Percentiles rank a stretch among this genome's conserved stretches.
Conservation (phyloP, 2,797 vertebrate species). For the Pteropus rufus region DNA sequence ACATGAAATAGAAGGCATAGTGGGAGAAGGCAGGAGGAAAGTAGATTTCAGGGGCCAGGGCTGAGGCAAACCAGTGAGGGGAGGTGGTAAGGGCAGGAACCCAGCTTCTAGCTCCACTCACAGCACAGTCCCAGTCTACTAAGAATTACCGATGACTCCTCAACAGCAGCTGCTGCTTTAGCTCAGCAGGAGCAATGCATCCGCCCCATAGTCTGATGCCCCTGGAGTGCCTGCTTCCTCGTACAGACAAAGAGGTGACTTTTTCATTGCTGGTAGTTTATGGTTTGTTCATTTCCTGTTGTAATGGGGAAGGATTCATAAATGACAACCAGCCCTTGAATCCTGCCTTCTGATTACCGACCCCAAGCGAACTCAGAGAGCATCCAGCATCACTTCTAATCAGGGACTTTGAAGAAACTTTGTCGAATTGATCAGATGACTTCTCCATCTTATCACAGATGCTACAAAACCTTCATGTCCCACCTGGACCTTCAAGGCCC, state of each 20-base stretch:
- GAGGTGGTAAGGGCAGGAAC: fast-evolving
- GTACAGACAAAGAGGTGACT: fast-evolving
- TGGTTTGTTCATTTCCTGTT: neutral
- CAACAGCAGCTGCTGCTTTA: neutral
- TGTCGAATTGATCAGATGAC: neutral
- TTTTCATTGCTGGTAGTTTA: neutral
- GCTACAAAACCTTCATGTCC: neutral
- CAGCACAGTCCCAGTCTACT: neutral
- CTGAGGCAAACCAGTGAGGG: too few species aligned
- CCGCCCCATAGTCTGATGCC: neutral
- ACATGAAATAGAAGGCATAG: neutral
- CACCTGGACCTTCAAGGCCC: neutral
- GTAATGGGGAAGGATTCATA: neutral
- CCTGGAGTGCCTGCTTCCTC: neutral
- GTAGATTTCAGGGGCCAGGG: neutral
- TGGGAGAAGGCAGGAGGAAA: neutral
- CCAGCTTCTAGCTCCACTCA: neutral
- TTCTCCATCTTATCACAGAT: neutral
- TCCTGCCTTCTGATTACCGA: neutral
- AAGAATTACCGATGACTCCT: neutral
- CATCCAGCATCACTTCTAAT: neutral
- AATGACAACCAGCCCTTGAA: neutral
- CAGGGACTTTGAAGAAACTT: neutral
- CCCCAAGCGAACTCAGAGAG: neutral
- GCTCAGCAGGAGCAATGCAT: neutral